Evolutionary conservation across 2,113 vertebrate species (phyloP), one percentile per base, ranked within the genome.

Genomic region (Pipra filicauda): DNA sequence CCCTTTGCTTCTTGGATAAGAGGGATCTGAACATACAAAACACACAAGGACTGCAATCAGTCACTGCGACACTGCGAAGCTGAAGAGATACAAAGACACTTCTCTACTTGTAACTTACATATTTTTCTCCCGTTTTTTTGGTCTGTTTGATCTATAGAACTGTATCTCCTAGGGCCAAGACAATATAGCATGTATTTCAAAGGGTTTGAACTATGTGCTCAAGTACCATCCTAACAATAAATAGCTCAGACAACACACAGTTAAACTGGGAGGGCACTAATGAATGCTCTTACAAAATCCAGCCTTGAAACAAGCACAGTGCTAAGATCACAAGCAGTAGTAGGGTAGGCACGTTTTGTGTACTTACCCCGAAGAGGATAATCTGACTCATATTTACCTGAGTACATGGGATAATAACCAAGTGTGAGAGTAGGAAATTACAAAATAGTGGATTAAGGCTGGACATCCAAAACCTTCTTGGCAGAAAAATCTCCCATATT

Each of bases 341-440:
- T 0, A 66, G 52, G 41, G 72, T 19, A 52, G 33, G 54, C 24
- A 46, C 0, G 0, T 78, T 81, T 15, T 70, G 52, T 75, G 49
- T 37, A 37, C n/a, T 61, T 52, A 70, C 15, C 23, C 61, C 20
- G 43, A 76, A 70, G 28, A 87, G 26, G 62, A 85, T 75, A 72
- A 49, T 70, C n/a, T 73, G 89, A 94, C 22, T 89, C 73, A 18
- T 19, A 33, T 58, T 92, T 75, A 84, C 19, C 49, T 85, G 46
- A 85, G 77, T 26, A 54, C 27, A 55, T 0, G 1, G 48, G 73
- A 91, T 37, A 89, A 89, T 52, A 95, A 73, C 5, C 62, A 93
- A 44, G 54, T 92, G 70, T 39, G 46, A 62, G 44, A 75, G 28
- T 39, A 95, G 62, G 37, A 95, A 85, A 92, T 82, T 26, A 84